Percentiles rank a stretch among this genome's conserved stretches.
Evolutionary conservation across 2,888 invertebrate species (phyloP).

Genomic region (Acanthosepion lycidas): DNA sequence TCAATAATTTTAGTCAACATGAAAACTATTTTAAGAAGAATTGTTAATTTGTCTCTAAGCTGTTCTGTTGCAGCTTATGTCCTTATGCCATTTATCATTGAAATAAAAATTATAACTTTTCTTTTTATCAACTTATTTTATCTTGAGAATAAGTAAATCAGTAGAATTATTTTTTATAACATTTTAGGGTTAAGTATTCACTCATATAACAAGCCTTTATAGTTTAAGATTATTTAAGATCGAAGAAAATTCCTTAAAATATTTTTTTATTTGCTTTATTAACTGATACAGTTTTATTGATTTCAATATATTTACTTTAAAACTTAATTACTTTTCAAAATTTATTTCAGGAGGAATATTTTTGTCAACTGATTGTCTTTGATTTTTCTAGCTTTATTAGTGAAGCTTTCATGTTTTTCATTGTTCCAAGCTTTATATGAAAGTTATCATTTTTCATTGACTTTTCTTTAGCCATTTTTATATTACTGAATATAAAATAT

Average conservation of each 20-base stretch:
- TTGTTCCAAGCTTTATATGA: not conserved
- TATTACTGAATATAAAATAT: not conserved
- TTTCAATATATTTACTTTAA: not conserved
- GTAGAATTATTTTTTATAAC: not conserved
- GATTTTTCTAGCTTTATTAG: not conserved
- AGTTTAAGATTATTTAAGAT: not conserved
- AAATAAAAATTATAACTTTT: not conserved
- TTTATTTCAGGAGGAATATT: not conserved
- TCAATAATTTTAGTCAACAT: not conserved
- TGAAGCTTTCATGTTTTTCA: not conserved
- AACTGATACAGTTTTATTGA: not conserved
- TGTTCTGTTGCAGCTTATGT: not conserved
- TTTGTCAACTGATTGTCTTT: not conserved
- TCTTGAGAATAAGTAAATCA: not conserved
- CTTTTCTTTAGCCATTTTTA: not conserved
- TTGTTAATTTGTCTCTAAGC: not conserved
- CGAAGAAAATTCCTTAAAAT: not conserved
- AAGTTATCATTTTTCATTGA: not conserved
- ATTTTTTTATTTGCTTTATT: not conserved
- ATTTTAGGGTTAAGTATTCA: not conserved
- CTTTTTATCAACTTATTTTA: not conserved
- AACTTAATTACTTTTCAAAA: not conserved
- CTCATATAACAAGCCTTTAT: not conserved
- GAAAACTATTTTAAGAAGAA: conserved; percentile 8
- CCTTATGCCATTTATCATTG: not conserved